A percentile compares a stretch with the other conserved stretches of the same genome.
These are phyloP conservation scores for Symphodus melops DNA, from an alignment of 2,113 vertebrate genomes.

Conservation along the genomic window DNA sequence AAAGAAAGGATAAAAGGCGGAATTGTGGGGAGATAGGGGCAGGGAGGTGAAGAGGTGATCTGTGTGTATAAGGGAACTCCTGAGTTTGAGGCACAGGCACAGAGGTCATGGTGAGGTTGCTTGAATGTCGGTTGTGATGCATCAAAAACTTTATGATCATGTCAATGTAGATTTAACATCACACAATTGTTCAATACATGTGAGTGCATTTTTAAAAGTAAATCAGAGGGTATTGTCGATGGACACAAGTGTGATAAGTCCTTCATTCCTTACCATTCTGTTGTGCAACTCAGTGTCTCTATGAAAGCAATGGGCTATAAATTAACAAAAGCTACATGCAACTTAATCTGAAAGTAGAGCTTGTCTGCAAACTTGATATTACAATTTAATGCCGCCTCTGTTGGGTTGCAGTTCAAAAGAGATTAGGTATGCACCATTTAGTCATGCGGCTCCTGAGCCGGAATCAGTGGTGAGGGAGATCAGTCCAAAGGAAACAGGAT, in stretches of 20 bases:
- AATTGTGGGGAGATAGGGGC: constrained; percentile 66
- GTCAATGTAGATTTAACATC: background rate
- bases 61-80: constrained; percentile 54
- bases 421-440: constrained; percentile 80
- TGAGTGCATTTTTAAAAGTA: background rate
- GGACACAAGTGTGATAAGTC: constrained; percentile 13
- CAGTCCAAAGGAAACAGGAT: constrained; percentile 79
- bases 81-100: constrained; percentile 46
- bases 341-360: constrained; percentile 80
- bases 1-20: constrained; percentile 73
- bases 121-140: constrained; percentile 44
- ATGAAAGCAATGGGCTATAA: constrained; percentile 45
- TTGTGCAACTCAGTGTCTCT: constrained; percentile 19
- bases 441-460: constrained; percentile 78
- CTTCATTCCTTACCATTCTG: constrained; percentile 14
- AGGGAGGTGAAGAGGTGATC: constrained; percentile 60
- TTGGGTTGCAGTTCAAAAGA: constrained; percentile 80
- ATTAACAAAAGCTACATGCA: constrained; percentile 67
- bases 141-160: constrained; percentile 25
- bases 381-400: constrained; percentile 75
- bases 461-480: constrained; percentile 74
- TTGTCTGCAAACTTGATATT: constrained; percentile 76
- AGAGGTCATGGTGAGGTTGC: constrained; percentile 61
- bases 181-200: background rate
- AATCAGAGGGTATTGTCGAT: background rate